Evolutionary conservation across 2,888 invertebrate species (phyloP), one percentile per base, ranked within the genome.

Genomic region (Catocala nupta): DNA sequence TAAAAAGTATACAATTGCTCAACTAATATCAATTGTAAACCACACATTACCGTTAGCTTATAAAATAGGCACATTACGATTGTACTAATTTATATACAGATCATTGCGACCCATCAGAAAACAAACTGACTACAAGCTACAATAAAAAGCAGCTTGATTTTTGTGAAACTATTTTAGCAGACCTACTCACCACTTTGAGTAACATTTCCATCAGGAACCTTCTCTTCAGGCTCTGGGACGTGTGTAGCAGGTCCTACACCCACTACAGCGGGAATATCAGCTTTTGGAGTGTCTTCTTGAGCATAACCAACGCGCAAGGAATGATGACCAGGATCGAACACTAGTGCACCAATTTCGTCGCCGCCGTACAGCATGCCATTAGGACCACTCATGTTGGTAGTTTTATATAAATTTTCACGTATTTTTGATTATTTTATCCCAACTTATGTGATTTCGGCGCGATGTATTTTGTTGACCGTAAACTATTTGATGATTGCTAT

Each of bases 231-330:
- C 63, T 97, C 97, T 34, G 96, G 94, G 78, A 97, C 96, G 43
- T 96, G 95, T 0, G 96, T 95, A 0, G 95, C 87, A 42, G 98
- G 98, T 10, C 96, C 96, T 7, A 98, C 96, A 0, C 99, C 99
- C 39, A 99, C 97, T 48, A 97, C 97, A 0, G 98, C 97, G 0
- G 99, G 99, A 63, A 99, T 98, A 95, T 99, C 99, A 1, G 98
- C 98, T 94, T 99, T 99, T 3, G 99, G 99, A n/a, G 98, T 98
- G 87, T 99, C 99, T 89, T 99, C 99, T 82, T 99, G 99, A 8
- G 99, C 99, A 94, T 98, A 99, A 59, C 99, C 99, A 54, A 98
- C 98, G 62, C 99, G 95, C 58, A 99, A 91, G 0, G 97, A 97
- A 84, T 94, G 92, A 70, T 93, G 93, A 0, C 93, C 99, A 8